These are phyloP conservation scores for Enteromius anoplus DNA, from an alignment of 2,797 vertebrate species.

Conservation along the genomic window DNA sequence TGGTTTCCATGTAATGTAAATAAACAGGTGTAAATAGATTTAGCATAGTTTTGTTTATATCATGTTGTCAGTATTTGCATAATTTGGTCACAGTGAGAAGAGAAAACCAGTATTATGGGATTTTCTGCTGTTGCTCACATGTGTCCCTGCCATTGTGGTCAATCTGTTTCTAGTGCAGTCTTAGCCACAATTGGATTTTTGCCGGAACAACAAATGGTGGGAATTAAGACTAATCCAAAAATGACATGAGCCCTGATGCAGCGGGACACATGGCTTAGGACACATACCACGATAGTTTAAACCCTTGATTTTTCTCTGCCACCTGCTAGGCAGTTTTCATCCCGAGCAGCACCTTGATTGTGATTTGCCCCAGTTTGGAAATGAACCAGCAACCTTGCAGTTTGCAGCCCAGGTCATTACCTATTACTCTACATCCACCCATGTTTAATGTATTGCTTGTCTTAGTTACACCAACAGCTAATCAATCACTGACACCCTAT, in stretches of 20 bases:
- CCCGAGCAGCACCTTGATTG: not conserved
- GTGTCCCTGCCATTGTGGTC: not conserved
- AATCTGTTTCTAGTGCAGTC: not conserved
- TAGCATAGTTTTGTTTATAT: not conserved
- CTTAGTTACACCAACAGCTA: conserved; percentile 1
- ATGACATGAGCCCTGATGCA: not conserved
- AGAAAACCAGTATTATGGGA: not conserved
- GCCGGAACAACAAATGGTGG: not conserved
- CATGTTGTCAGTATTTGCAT: not conserved
- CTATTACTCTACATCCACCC: not conserved
- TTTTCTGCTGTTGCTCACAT: conserved; percentile 1
- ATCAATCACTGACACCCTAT: conserved; percentile 18
- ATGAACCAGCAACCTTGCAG: not conserved
- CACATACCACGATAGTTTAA: not conserved
- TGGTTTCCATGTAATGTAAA: not conserved
- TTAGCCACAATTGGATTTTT: not conserved
- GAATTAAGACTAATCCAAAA: conserved; percentile 3
- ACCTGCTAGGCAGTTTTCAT: not conserved
- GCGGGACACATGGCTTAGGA: conserved; percentile 13
- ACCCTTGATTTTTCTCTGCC: conserved; percentile 54
- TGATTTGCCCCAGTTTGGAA: not conserved
- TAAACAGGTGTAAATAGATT: not conserved
- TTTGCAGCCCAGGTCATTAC: not conserved
- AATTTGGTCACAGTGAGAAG: not conserved
- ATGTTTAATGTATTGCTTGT: not conserved